Evolutionary conservation across 2,797 vertebrate species (phyloP).

Genomic region (Phylloscopus collybita): DNA sequence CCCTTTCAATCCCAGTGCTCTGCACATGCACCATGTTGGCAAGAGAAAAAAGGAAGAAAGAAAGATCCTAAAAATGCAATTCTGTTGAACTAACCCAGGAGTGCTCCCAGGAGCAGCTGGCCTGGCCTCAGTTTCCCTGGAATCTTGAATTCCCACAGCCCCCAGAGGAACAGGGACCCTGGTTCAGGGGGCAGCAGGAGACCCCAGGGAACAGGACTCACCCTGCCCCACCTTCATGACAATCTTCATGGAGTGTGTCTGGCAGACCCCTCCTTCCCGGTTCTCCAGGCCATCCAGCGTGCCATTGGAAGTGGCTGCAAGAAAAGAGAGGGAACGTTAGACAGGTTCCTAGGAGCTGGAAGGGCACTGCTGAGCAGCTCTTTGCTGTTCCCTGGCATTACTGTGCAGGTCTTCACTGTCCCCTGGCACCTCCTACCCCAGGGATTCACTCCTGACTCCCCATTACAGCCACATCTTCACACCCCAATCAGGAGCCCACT

Average conservation of each 20-base stretch:
- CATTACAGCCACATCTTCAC: too few species aligned
- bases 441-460: too few species aligned
- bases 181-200: neutral
- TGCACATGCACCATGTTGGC: too few species aligned
- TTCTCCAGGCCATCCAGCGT: constrained; percentile 93
- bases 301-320: constrained; percentile 92
- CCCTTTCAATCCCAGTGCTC: neutral
- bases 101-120: too few species aligned
- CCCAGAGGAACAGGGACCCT: neutral
- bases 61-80: too few species aligned
- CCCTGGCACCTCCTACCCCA: too few species aligned
- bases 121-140: neutral
- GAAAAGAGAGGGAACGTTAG: neutral
- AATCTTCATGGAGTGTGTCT: constrained; percentile 94
- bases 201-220: constrained; percentile 61
- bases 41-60: too few species aligned
- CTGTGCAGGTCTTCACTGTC: too few species aligned
- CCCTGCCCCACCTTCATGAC: constrained; percentile 98
- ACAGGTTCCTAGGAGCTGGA: neutral
- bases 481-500: too few species aligned
- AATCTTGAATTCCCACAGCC: neutral
- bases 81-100: too few species aligned
- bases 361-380: neutral
- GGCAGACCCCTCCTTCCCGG: constrained; percentile 93
- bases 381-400: too few species aligned